Percentiles rank a stretch among this genome's conserved stretches.
These are phyloP conservation scores for Gorsachius magnificus DNA, from an alignment of 2,797 vertebrate species.

Conservation along the genomic window DNA sequence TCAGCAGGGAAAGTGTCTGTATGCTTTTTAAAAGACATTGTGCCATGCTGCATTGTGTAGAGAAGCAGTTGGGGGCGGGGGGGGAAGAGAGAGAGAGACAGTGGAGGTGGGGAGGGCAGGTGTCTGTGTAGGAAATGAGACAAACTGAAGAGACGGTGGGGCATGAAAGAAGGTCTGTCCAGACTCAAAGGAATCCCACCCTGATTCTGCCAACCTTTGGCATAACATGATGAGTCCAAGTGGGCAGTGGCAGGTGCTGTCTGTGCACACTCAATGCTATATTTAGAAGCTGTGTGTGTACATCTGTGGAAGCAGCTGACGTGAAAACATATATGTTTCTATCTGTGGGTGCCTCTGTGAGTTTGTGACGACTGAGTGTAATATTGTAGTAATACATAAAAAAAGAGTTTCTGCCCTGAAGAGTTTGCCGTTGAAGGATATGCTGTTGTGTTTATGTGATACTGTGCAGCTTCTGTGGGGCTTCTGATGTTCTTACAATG, in stretches of 20 bases:
- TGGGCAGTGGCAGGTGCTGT: background rate
- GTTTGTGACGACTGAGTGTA: background rate
- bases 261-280: background rate
- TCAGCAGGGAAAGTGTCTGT: background rate
- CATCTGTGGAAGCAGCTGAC: background rate
- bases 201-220: background rate
- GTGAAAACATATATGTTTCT: background rate
- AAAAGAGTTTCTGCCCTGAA: background rate
- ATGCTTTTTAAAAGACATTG: slow-evolving; percentile 4
- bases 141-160: background rate
- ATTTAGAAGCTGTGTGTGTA: slow-evolving; percentile 13
- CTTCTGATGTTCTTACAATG: background rate
- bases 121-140: background rate
- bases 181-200: background rate
- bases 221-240: background rate
- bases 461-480: background rate
- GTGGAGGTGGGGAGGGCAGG: background rate
- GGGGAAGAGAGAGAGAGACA: background rate
- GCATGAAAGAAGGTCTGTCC: background rate
- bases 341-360: background rate
- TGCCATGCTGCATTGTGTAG: background rate
- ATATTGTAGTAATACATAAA: background rate
- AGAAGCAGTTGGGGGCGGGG: background rate
- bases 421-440: background rate
- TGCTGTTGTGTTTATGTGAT: background rate